Percentiles rank a stretch among this genome's conserved stretches.
Evolutionary conservation across 2,888 invertebrate genomes (phyloP).

Genomic region (Brachynemurus nebulosus): DNA sequence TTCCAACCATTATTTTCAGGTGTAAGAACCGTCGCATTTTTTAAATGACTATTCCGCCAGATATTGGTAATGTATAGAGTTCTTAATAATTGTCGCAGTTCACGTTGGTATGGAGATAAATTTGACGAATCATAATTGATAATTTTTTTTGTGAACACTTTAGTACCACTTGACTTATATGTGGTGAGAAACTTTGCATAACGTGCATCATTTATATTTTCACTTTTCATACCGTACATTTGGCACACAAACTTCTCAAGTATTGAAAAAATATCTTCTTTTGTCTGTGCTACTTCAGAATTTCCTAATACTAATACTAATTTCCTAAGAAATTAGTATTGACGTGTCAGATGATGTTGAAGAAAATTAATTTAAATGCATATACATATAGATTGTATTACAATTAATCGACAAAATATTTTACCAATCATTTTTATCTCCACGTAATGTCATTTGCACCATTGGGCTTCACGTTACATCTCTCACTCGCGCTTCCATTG

Average conservation of each 20-base stretch:
- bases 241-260: constrained; percentile 6
- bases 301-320: constrained; percentile 3
- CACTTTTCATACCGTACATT: constrained; percentile 6
- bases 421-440: too few relatives aligned
- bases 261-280: constrained; percentile 1
- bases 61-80: constrained; percentile 9
- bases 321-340: too few relatives aligned
- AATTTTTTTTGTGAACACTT: constrained; percentile 8
- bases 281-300: constrained; percentile 2
- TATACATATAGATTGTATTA: too few relatives aligned
- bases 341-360: too few relatives aligned
- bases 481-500: too few relatives aligned
- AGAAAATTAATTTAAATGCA: too few relatives aligned
- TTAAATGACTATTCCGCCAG: constrained; percentile 11
- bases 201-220: constrained; percentile 4
- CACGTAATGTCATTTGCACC: too few relatives aligned
- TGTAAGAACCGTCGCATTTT: constrained; percentile 3
- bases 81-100: constrained; percentile 10
- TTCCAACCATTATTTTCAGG: constrained; percentile 4
- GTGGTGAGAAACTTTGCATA: constrained; percentile 1
- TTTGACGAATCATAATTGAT: constrained; percentile 16
- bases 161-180: background rate
- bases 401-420: too few relatives aligned
- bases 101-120: constrained; percentile 17
- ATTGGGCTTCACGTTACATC: too few relatives aligned